Evolutionary conservation across 2,888 invertebrate species (phyloP).

Genomic region (Ophioninae sp.): DNA sequence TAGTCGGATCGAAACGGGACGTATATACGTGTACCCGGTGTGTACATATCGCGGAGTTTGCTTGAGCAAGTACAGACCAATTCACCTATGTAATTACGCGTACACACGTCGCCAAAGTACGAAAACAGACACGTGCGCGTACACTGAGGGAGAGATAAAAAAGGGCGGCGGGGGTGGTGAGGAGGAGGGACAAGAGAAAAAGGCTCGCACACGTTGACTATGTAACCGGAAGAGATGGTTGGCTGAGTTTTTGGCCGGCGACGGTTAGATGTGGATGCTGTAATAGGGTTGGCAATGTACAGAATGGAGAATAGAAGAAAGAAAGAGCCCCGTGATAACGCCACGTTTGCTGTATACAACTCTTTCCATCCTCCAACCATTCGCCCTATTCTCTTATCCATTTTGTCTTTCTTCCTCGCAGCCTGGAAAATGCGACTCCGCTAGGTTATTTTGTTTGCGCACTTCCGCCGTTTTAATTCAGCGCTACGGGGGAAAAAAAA

Average conservation of each 20-base stretch:
- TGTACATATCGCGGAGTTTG: conserved; percentile 26
- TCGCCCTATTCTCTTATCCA: neutral
- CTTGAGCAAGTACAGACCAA: conserved; percentile 26
- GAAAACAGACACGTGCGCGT: conserved; percentile 1
- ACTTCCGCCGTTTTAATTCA: conserved; percentile 71
- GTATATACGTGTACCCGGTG: conserved; percentile 1
- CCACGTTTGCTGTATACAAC: conserved; percentile 47
- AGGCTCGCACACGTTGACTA: conserved; percentile 33
- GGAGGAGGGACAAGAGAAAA: conserved; percentile 4
- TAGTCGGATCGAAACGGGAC: neutral
- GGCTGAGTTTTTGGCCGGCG: conserved; percentile 46
- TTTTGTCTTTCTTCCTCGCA: conserved; percentile 28
- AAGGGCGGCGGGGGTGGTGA: neutral
- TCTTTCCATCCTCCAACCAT: neutral
- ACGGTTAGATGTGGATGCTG: conserved; percentile 32
- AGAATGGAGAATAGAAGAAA: conserved; percentile 54
- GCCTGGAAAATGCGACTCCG: conserved; percentile 61
- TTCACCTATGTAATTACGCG: conserved; percentile 50
- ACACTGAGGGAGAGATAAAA: conserved; percentile 16
- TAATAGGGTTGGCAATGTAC: conserved; percentile 39
- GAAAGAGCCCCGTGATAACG: conserved; percentile 55
- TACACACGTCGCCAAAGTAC: conserved; percentile 29
- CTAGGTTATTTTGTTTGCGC: conserved; percentile 71
- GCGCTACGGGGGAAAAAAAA: conserved; percentile 31
- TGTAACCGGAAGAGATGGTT: conserved; percentile 45